Evolutionary conservation across 2,113 vertebrate genomes (phyloP), one percentile per base, ranked within the genome.

Genomic region (Lucifuga dentata): DNA sequence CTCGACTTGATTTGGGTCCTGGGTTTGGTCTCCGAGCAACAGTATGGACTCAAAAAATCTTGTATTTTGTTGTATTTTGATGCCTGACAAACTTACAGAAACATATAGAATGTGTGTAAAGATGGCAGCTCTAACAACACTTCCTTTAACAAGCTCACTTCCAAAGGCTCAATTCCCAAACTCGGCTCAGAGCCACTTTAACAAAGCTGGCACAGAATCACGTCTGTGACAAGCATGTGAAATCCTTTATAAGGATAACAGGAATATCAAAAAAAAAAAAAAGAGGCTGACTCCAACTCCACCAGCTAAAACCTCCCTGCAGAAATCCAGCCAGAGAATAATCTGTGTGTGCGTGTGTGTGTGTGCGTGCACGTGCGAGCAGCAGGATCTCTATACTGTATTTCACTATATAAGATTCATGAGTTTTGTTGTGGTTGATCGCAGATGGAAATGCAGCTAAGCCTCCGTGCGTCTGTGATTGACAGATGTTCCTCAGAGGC

Each of bases 401-500:
- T 44, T 53, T 21, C 19, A 38, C 35, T 17, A 23, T 56, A 26
- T 44, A 59, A 57, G 61, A 79, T 81, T 69, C 64, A 73, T 73
- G 63, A 48, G 44, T 62, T 61, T 55, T 50, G 74, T 55, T 76
- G 29, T 52, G 73, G 56, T 73, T 82, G 66, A 77, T 84, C 69
- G 64, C 66, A 77, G 68, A 80, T 80, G 81, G 71, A 88, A 82
- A 87, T 63, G 62, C 36, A 60, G 69, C 65, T 19, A 68, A 62
- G 64, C 57, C 60, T 62, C 32, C 39, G 11, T 3, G 1, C 68
- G 48, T 33, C 11, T 76, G 64, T 86, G 79, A 90, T 69, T 87
- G 90, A 85, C 85, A 89, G 76, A 79, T 86, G 82, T 77, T 87
- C 80, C 78, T 71, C 38, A 0, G 61, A 88, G 76, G 68, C 71